A percentile compares a stretch with the other conserved stretches of the same genome.
Conservation (phyloP, 1,140 invertebrate genomes). For the Nymphalis io region DNA sequence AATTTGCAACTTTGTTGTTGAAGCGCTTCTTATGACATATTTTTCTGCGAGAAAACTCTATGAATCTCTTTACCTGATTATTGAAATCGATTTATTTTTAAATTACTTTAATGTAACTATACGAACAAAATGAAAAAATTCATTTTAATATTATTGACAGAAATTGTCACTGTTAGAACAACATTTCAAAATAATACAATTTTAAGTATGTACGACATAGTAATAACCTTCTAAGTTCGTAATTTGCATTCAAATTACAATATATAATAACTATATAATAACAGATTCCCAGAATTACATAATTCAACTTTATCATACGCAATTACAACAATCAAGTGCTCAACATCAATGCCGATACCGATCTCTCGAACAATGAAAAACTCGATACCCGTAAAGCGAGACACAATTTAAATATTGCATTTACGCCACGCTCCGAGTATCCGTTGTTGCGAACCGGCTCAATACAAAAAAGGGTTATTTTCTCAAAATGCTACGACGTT, state of each 20-base stretch:
- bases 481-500: conserved; percentile 69
- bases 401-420: conserved; percentile 51
- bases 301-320: conserved; percentile 29
- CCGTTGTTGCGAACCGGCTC: conserved; percentile 41
- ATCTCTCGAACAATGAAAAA: conserved; percentile 36
- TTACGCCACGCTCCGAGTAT: conserved; percentile 30
- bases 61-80: too few species aligned
- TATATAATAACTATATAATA: conserved; percentile 32
- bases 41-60: too few species aligned
- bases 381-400: conserved; percentile 37
- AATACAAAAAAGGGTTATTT: conserved; percentile 77
- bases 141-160: too few species aligned
- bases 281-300: conserved; percentile 27
- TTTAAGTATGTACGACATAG: too few species aligned
- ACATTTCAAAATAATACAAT: too few species aligned
- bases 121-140: too few species aligned
- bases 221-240: background rate
- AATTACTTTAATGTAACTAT: too few species aligned
- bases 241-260: conserved; percentile 7
- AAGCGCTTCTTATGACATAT: too few species aligned
- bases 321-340: conserved; percentile 29
- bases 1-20: too few species aligned
- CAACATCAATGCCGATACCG: conserved; percentile 36
- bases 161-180: too few species aligned
- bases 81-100: too few species aligned